A percentile compares a stretch with the other conserved stretches of the same genome.
Conservation (phyloP, 2,113 vertebrate genomes). For the Dipodomys merriami region DNA sequence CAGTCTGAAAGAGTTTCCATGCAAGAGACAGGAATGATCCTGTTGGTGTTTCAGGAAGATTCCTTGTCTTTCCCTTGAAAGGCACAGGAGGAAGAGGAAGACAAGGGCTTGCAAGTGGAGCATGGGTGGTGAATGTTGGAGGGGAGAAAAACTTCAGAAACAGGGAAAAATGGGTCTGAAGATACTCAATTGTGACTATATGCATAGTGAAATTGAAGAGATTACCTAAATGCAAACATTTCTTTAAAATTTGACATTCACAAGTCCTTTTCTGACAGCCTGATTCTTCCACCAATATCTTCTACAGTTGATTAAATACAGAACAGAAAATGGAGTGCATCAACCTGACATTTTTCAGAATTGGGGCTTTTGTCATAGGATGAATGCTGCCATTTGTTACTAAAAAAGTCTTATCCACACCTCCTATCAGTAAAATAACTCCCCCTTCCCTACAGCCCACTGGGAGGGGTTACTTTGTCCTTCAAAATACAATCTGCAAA, state of each 20-base stretch:
- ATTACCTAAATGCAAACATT: conserved; percentile 67
- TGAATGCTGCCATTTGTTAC: conserved; percentile 84
- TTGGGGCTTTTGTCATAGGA: conserved; percentile 73
- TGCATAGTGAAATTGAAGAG: conserved; percentile 58
- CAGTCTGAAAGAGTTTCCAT: background rate
- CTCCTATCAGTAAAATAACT: conserved; percentile 78
- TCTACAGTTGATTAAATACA: conserved; percentile 83
- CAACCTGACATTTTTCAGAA: conserved; percentile 77
- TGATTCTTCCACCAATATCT: conserved; percentile 81
- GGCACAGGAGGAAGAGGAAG: background rate
- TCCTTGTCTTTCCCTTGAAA: background rate
- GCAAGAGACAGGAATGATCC: background rate
- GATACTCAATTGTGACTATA: conserved; percentile 7
- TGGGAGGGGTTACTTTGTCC: conserved; percentile 82
- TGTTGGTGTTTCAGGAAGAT: background rate
- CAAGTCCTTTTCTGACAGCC: conserved; percentile 81
- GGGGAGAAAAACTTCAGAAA: conserved; percentile 11
- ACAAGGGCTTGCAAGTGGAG: background rate
- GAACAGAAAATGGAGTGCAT: conserved; percentile 80
- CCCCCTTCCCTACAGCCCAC: conserved; percentile 57
- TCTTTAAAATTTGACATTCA: conserved; percentile 85
- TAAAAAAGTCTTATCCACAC: conserved; percentile 71
- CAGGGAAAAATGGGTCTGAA: background rate
- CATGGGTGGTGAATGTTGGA: background rate
- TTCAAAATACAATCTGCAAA: conserved; percentile 82